phyloP scores from a whole-genome alignment of 35 echinoderm and acorn worm species.

The Anneissia japonica region DNA sequence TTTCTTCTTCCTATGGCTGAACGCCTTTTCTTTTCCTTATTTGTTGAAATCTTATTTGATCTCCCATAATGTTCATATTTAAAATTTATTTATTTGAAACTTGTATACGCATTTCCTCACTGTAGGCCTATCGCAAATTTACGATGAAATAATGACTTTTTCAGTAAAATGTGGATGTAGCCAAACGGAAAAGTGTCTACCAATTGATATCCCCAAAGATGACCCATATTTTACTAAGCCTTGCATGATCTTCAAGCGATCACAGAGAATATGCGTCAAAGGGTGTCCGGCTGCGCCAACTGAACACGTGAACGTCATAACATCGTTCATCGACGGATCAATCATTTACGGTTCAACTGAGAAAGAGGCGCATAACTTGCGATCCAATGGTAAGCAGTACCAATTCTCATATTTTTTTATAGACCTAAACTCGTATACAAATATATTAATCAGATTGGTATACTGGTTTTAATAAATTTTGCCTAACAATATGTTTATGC shows the following conservation, averaged over 20 bases:
- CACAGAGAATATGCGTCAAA: neutral
- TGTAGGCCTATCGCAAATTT: too few species aligned
- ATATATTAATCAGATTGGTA: neutral
- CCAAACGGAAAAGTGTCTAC: neutral
- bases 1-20: too few species aligned
- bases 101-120: too few species aligned
- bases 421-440: too few species aligned
- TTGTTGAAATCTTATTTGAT: too few species aligned
- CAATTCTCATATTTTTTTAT: too few species aligned
- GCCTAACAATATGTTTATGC: neutral
- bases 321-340: slow-evolving; percentile 53
- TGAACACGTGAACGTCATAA: slow-evolving; percentile 44
- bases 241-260: neutral
- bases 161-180: slow-evolving; percentile 2
- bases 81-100: too few species aligned
- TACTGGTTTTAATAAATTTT: neutral
- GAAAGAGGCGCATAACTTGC: neutral
- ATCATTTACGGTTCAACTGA: slow-evolving; percentile 36
- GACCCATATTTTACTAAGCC: neutral
- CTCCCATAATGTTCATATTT: too few species aligned
- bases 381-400: slow-evolving; percentile 7
- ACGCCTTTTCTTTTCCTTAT: too few species aligned
- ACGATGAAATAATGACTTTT: too few species aligned
- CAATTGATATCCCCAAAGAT: slow-evolving; percentile 4
- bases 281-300: neutral